A percentile compares a stretch with the other conserved stretches of the same genome.
Conservation (phyloP, 2,888 invertebrate genomes). For the Pegoplata infirma region DNA sequence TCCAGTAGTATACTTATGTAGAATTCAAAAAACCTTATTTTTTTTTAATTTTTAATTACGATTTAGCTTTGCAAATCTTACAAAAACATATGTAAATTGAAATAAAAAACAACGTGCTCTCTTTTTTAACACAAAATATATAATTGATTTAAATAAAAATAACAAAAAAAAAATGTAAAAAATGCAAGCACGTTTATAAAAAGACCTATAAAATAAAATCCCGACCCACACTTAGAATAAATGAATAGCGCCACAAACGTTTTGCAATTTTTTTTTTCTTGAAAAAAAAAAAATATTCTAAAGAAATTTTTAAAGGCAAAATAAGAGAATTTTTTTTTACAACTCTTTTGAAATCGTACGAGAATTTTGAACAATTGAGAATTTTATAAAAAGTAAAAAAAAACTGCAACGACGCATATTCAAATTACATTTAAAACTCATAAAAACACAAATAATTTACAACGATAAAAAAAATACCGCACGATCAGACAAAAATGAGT, state of each 20-base stretch:
- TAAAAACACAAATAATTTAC: neutral
- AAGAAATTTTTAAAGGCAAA: neutral
- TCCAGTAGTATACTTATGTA: conserved; percentile 2
- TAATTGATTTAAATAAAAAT: conserved; percentile 35
- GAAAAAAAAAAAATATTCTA: neutral
- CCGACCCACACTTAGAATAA: neutral
- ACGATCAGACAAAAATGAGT: neutral
- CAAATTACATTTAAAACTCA: neutral
- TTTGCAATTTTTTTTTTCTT: conserved; percentile 8
- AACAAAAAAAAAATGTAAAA: conserved; percentile 55
- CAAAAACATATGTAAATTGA: neutral
- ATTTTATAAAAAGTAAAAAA: neutral
- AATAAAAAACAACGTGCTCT: conserved; percentile 31
- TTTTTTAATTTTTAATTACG: neutral
- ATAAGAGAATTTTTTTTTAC: conserved; percentile 12
- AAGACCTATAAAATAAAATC: conserved; percentile 14
- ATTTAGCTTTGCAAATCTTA: neutral
- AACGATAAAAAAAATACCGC: conserved; percentile 9
- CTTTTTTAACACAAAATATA: neutral
- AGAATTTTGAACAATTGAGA: conserved; percentile 15
- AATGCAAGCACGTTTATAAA: conserved; percentile 46
- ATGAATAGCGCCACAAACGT: conserved; percentile 16
- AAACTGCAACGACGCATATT: conserved; percentile 51
- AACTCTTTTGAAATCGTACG: neutral
- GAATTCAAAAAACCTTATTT: neutral